Base-by-base conservation (phyloP, 2,888 invertebrate genomes). In the Euplagia quadripunctaria region DNA sequence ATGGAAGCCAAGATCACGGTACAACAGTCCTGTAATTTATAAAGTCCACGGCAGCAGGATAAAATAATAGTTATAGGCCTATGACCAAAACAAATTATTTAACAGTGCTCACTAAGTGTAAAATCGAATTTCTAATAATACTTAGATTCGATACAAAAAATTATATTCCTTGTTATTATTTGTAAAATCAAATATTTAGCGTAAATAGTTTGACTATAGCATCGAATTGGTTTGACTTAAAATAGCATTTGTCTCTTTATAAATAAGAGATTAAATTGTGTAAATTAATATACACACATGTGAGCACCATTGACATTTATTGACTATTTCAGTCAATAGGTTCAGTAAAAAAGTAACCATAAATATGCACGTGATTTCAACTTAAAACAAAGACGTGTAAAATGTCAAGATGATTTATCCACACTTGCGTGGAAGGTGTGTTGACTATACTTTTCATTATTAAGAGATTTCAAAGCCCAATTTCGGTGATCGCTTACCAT, bases 331-430 rank as follows among this genome's bases (percentile, higher is more conserved):
- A 76, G 74, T 75, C 66, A 77, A 76, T 80, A 75, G 75, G 66
- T 61, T 43, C 8, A 52, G 69, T 80, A 75, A 84, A 84, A 77
- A 82, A 76, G 63, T 46, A 61, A 49, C 80, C 77, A 80, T 84
- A 79, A 80, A 80, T 79, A 79, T 74, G 79, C 72, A 73, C 67
- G 58, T 81, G 79, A 83, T 81, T 82, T 76, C 68, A 71, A 77
- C 67, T 80, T 78, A 79, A 78, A 83, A 84, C 83, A 86, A 85
- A 85, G 82, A 84, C 80, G 72, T 84, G 83, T 86, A 79, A 84
- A 89, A 88, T 78, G 90, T 89, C 88, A 87, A 71, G 72, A 78
- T 88, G 89, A 90, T 88, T 86, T 86, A 89, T 89, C 82, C 81
- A 77, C 71, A 75, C 76, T 79, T 81, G 83, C 70, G 76, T 76